Conservation (phyloP, 2,888 invertebrate genomes). For the Drosophila peninsularis region DNA sequence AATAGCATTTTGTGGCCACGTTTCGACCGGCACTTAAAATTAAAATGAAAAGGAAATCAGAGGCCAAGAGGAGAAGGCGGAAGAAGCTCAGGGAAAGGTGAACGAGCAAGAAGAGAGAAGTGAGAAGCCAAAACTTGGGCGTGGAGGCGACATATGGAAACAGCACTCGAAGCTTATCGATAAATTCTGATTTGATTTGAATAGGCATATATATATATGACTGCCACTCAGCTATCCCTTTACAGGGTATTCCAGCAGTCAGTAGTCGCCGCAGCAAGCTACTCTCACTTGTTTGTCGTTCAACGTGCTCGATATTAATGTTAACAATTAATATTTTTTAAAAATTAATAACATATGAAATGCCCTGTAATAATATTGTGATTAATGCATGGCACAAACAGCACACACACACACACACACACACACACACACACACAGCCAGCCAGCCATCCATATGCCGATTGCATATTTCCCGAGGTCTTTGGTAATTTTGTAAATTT, state of each 20-base stretch:
- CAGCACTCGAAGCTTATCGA: neutral
- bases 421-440: neutral
- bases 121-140: neutral
- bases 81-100: neutral
- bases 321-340: constrained; percentile 44
- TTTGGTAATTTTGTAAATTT: constrained; percentile 73
- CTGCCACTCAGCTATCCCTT: no score
- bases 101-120: neutral
- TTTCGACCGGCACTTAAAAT: constrained; percentile 44
- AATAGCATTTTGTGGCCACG: constrained; percentile 56
- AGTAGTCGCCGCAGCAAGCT: no score
- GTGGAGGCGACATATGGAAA: neutral
- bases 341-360: constrained; percentile 61
- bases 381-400: constrained; percentile 51
- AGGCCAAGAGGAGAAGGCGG: neutral
- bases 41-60: constrained; percentile 1
- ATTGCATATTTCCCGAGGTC: constrained; percentile 37
- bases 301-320: constrained; percentile 31
- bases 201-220: no score
- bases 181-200: no score
- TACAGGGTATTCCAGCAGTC: constrained; percentile 22
- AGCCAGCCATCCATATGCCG: constrained; percentile 9
- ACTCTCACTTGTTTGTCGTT: neutral
- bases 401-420: constrained; percentile 8
- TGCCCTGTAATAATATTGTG: constrained; percentile 49